Percentiles rank a stretch among this genome's conserved stretches.
Conservation (phyloP, 2,888 invertebrate genomes). For the Dinocampus coccinellae region DNA sequence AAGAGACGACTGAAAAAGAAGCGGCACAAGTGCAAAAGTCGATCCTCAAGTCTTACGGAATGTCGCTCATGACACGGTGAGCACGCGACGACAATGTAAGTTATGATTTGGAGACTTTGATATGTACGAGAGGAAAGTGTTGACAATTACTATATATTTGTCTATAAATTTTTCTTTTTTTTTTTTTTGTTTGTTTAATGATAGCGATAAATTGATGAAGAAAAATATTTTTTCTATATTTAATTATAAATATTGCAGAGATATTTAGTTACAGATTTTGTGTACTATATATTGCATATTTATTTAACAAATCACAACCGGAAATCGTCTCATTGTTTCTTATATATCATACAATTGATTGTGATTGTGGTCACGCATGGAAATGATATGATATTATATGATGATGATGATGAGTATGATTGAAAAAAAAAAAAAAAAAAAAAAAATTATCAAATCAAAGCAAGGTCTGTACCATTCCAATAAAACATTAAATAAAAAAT, state of each 20-base stretch:
- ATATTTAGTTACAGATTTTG: too few species aligned
- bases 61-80: slow-evolving; percentile 29
- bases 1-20: slow-evolving; percentile 14
- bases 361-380: background rate
- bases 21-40: slow-evolving; percentile 33
- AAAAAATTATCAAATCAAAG: background rate
- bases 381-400: background rate
- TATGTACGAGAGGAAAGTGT: slow-evolving; percentile 15
- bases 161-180: background rate
- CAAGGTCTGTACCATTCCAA: background rate
- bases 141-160: background rate
- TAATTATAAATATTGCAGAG: too few species aligned
- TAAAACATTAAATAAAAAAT: background rate
- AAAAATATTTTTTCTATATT: too few species aligned
- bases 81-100: slow-evolving; percentile 35
- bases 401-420: background rate
- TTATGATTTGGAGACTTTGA: slow-evolving; percentile 26
- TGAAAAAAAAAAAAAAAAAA: background rate
- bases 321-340: background rate
- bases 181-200: too few species aligned
- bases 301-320: too few species aligned
- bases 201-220: too few species aligned
- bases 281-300: too few species aligned
- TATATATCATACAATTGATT: background rate
- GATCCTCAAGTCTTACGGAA: slow-evolving; percentile 32